Evolutionary conservation across 2,113 vertebrate genomes (phyloP).

Genomic region (Camarhynchus parvulus): DNA sequence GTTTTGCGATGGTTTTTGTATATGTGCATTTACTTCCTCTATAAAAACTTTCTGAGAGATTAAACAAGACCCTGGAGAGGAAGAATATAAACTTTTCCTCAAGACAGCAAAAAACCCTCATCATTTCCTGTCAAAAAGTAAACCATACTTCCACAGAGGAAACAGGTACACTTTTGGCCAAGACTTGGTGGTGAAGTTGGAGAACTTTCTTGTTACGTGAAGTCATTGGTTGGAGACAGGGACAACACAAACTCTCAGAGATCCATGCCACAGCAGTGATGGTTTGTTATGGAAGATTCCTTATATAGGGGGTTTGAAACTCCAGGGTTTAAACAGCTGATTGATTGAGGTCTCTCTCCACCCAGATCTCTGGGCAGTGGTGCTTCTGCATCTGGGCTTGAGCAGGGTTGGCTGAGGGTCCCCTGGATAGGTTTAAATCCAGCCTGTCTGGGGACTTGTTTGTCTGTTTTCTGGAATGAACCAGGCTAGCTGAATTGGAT

Average conservation of each 20-base stretch:
- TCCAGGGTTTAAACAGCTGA: background rate
- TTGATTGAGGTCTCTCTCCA: background rate
- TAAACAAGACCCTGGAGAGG: background rate
- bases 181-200: background rate
- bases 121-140: background rate
- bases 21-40: background rate
- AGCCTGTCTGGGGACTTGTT: background rate
- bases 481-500: background rate
- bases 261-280: background rate
- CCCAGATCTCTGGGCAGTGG: background rate
- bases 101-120: rapidly evolving
- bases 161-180: background rate
- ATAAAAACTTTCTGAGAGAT: background rate
- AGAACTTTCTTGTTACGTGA: background rate
- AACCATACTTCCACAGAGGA: background rate
- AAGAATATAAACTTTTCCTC: background rate
- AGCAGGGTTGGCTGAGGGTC: background rate
- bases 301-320: background rate
- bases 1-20: background rate
- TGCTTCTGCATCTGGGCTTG: background rate
- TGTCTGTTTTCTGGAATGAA: background rate
- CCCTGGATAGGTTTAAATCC: background rate
- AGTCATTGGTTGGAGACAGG: background rate
- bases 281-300: background rate
- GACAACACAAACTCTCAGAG: background rate